A percentile compares a stretch with the other conserved stretches of the same genome.
Conservation (phyloP, 2,888 invertebrate genomes). For the Lepeophtheirus nordmannii region DNA sequence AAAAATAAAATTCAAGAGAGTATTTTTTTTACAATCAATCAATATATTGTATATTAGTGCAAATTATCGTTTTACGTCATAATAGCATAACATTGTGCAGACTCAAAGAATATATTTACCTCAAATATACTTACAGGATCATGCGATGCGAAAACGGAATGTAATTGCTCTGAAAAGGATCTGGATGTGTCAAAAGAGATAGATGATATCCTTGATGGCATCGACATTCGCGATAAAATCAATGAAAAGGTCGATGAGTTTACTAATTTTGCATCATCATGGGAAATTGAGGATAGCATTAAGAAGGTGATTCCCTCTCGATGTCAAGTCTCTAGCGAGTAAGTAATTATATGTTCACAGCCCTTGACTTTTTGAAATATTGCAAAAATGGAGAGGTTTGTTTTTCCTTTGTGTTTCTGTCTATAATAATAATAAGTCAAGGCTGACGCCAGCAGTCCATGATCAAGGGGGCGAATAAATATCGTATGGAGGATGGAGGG, state of each 20-base stretch:
- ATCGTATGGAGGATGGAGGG: too few relatives aligned
- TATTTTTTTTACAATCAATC: not conserved
- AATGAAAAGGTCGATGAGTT: not conserved
- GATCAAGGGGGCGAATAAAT: too few relatives aligned
- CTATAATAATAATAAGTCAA: too few relatives aligned
- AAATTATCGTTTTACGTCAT: not conserved
- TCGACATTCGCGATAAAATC: not conserved
- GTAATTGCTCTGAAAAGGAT: slow-evolving; percentile 14
- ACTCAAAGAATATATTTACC: too few relatives aligned
- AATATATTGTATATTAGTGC: not conserved
- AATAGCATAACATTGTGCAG: not conserved
- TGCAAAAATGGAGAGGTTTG: too few relatives aligned
- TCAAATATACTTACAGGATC: not conserved
- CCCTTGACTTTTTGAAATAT: not conserved
- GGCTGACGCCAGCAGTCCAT: too few relatives aligned
- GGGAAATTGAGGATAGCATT: not conserved
- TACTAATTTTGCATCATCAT: not conserved
- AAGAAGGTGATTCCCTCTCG: slow-evolving; percentile 12
- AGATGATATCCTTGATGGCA: not conserved
- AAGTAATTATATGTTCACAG: not conserved
- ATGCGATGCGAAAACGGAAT: slow-evolving; percentile 2
- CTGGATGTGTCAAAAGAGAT: not conserved
- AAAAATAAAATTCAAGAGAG: not conserved
- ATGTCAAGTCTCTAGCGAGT: slow-evolving; percentile 1
- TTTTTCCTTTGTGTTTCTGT: too few relatives aligned